Conservation (phyloP, 2,797 vertebrate genomes). For the Okamejei kenojei region DNA sequence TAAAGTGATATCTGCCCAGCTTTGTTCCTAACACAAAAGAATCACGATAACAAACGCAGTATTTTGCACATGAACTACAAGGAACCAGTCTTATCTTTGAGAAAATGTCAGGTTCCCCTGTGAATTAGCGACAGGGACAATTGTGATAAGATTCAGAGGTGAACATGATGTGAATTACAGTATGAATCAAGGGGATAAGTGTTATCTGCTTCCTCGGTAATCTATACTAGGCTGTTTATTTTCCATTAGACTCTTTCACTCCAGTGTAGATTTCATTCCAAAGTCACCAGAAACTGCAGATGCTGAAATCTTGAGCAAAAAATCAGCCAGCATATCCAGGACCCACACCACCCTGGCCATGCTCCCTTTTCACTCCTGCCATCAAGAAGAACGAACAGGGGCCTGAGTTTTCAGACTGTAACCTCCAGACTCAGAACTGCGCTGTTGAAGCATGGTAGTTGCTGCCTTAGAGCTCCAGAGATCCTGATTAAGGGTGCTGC, state of each 20-base stretch:
- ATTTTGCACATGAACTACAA: slow-evolving; percentile 43
- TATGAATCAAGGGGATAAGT: not conserved
- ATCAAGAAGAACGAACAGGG: no score
- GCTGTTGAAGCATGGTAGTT: no score
- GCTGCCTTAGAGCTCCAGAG: no score
- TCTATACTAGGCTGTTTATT: not conserved
- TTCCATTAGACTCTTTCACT: not conserved
- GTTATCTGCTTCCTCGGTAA: not conserved
- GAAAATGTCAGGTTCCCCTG: slow-evolving; percentile 52
- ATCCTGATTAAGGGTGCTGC: no score
- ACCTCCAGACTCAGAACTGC: no score
- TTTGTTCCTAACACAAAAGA: slow-evolving; percentile 50
- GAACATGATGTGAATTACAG: not conserved
- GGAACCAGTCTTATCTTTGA: slow-evolving; percentile 47
- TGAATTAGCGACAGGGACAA: slow-evolving; percentile 43
- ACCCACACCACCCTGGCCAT: no score
- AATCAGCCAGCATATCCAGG: no score
- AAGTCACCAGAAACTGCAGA: no score
- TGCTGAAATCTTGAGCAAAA: no score
- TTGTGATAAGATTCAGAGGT: slow-evolving; percentile 49
- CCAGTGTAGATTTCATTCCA: not conserved
- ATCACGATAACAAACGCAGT: slow-evolving; percentile 47
- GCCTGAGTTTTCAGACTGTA: no score
- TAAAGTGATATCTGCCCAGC: slow-evolving; percentile 41
- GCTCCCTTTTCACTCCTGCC: no score